Percentiles rank a stretch among this genome's conserved stretches.
Evolutionary conservation across 2,888 invertebrate species (phyloP).

Genomic region (Lepidochrysops patricia): DNA sequence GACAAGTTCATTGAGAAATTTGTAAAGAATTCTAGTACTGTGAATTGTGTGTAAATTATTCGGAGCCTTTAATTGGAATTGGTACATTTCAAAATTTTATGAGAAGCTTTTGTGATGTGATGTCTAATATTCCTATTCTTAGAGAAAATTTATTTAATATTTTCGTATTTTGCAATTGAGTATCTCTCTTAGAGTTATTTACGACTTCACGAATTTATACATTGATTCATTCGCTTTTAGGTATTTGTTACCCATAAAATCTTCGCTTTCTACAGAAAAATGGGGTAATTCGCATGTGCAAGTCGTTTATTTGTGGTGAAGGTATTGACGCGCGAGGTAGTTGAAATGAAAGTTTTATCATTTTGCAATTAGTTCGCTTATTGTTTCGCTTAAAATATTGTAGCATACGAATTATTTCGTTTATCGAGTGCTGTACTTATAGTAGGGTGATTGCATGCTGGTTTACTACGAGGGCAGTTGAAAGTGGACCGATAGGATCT

Average conservation of each 20-base stretch:
- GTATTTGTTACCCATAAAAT: slow-evolving; percentile 30
- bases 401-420: slow-evolving; percentile 51
- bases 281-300: slow-evolving; percentile 58
- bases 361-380: slow-evolving; percentile 60
- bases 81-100: slow-evolving; percentile 57
- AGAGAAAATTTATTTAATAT: slow-evolving; percentile 35
- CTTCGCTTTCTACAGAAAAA: slow-evolving; percentile 33
- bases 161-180: slow-evolving; percentile 35
- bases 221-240: slow-evolving; percentile 39
- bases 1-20: no score
- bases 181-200: slow-evolving; percentile 33
- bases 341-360: slow-evolving; percentile 37
- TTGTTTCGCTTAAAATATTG: slow-evolving; percentile 56
- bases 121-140: slow-evolving; percentile 50
- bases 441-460: slow-evolving; percentile 48
- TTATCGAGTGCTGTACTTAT: slow-evolving; percentile 48
- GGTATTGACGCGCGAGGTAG: slow-evolving; percentile 52
- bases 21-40: not conserved
- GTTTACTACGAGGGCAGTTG: slow-evolving; percentile 12
- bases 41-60: not conserved
- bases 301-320: slow-evolving; percentile 51
- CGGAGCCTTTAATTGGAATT: slow-evolving; percentile 26
- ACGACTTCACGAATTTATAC: slow-evolving; percentile 30
- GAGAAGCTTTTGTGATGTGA: slow-evolving; percentile 71
- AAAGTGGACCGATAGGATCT: not conserved